Evolutionary conservation across 2,797 vertebrate species (phyloP).

Genomic region (Natrix natrix): DNA sequence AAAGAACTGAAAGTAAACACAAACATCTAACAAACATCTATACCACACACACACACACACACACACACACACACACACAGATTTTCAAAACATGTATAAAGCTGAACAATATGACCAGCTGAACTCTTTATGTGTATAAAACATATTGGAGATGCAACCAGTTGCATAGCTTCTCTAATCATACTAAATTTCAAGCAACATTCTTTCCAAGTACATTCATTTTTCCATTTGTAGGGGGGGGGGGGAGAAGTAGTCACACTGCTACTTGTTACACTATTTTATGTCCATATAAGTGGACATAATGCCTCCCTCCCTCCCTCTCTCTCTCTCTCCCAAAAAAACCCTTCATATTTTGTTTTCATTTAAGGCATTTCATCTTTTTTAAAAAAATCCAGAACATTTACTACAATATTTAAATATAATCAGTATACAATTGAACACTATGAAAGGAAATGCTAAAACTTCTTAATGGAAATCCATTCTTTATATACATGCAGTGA

Average conservation of each 20-base stretch:
- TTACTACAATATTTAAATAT: not conserved
- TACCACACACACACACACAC: too few relatives aligned
- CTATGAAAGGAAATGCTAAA: not conserved
- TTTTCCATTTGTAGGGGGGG: not conserved
- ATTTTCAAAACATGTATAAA: not conserved
- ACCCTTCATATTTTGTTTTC: not conserved
- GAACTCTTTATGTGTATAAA: not conserved
- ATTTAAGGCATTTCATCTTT: not conserved
- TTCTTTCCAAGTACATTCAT: not conserved
- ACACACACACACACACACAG: too few relatives aligned
- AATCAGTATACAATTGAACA: not conserved
- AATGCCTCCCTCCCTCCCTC: not conserved
- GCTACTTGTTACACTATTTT: not conserved
- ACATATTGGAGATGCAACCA: slow-evolving; percentile 27
- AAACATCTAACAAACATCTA: not conserved
- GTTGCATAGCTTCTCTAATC: not conserved
- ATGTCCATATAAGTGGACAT: not conserved
- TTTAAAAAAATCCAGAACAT: not conserved
- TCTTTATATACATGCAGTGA: not conserved
- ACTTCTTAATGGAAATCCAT: not conserved
- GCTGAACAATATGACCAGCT: not conserved
- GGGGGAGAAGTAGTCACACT: not conserved
- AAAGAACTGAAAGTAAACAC: not conserved
- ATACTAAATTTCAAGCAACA: not conserved
- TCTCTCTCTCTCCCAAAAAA: not conserved